Evolutionary conservation across 1,140 invertebrate genomes (phyloP).

Genomic region (Ceratosolen fusciceps): DNA sequence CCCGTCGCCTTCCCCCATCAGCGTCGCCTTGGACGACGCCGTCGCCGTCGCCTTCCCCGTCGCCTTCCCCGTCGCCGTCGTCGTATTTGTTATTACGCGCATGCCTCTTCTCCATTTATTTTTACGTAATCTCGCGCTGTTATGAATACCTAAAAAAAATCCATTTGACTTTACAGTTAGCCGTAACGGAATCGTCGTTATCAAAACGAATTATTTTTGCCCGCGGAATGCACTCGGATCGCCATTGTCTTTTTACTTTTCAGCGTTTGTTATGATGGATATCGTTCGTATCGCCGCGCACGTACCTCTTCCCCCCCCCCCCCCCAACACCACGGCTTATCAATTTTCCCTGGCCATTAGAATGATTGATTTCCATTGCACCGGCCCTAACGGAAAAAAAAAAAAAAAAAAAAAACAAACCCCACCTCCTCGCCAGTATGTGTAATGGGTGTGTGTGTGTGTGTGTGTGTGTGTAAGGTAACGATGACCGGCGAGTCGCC

Average conservation of each 20-base stretch:
- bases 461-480: too few relatives aligned
- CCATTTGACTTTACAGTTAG: constrained; percentile 45
- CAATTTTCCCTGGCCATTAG: not conserved
- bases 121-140: constrained; percentile 18
- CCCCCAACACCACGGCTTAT: too few relatives aligned
- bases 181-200: constrained; percentile 44
- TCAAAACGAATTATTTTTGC: constrained; percentile 42
- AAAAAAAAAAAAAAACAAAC: too few relatives aligned
- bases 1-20: too few relatives aligned
- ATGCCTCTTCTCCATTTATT: constrained; percentile 7
- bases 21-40: too few relatives aligned
- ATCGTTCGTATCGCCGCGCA: not conserved
- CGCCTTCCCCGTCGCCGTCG: too few relatives aligned
- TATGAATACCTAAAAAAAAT: constrained; percentile 46
- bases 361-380: constrained; percentile 1
- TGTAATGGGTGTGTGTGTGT: too few relatives aligned
- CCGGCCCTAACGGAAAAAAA: not conserved
- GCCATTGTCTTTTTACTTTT: constrained; percentile 32
- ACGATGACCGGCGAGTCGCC: too few relatives aligned
- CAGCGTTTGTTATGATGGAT: constrained; percentile 29
- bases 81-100: constrained; percentile 29
- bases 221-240: constrained; percentile 6
- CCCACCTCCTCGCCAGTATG: too few relatives aligned
- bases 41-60: too few relatives aligned
- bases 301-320: not conserved